phyloP scores from a whole-genome alignment of 2,113 vertebrate genomes.

The Pollachius pollachius region DNA sequence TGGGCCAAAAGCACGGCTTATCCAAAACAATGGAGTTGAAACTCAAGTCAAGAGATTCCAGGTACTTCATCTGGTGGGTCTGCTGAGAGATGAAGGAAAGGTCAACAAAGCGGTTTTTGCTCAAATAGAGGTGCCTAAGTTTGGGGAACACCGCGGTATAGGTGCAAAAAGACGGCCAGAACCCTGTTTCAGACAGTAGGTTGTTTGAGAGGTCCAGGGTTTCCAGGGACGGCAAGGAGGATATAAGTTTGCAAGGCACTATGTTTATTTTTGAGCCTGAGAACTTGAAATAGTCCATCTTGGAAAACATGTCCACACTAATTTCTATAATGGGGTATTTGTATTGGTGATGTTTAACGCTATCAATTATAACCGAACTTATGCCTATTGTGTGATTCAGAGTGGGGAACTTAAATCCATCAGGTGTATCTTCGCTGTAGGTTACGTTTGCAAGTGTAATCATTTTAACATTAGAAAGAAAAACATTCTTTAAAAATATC shows the following conservation, averaged over 20 bases:
- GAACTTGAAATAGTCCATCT: constrained; percentile 57
- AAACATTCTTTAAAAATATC: constrained; percentile 42
- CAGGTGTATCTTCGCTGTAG: constrained; percentile 60
- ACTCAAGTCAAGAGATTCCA: constrained; percentile 60
- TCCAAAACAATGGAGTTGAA: constrained; percentile 54
- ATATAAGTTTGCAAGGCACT: constrained; percentile 57
- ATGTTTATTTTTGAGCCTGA: constrained; percentile 67
- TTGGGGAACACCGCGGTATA: constrained; percentile 52
- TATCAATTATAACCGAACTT: constrained; percentile 43
- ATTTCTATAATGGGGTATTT: constrained; percentile 56
- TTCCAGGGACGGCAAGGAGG: constrained; percentile 53
- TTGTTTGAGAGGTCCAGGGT: constrained; percentile 63
- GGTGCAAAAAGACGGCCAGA: constrained; percentile 59
- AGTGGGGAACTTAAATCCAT: constrained; percentile 47
- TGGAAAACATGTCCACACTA: constrained; percentile 30
- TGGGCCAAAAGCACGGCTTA: constrained; percentile 46
- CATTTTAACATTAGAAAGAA: constrained; percentile 41
- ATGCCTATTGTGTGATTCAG: constrained; percentile 40
- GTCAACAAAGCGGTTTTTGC: constrained; percentile 55
- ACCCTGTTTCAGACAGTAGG: constrained; percentile 53
- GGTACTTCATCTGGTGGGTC: constrained; percentile 45
- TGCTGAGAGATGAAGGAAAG: constrained; percentile 51
- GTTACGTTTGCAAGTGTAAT: constrained; percentile 59
- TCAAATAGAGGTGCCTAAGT: constrained; percentile 52
- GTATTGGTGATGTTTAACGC: constrained; percentile 58